A percentile compares a stretch with the other conserved stretches of the same genome.
Conservation (phyloP, 1,140 invertebrate genomes). For the Dolichoris vasculosae region DNA sequence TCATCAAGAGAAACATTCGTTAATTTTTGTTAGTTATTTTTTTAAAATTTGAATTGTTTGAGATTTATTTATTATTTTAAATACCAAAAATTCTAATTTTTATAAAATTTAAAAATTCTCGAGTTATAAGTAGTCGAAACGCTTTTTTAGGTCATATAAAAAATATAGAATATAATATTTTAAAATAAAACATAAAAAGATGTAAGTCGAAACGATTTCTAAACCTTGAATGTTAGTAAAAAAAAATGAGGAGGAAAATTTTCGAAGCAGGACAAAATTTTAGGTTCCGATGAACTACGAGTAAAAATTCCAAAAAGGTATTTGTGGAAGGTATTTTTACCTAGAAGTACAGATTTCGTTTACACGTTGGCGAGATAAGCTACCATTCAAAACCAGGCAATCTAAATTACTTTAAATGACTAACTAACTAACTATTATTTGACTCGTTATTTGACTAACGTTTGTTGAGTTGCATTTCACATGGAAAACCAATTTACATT, state of each 20-base stretch:
- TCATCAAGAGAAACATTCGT: no score
- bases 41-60: no score
- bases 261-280: not conserved
- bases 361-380: not conserved
- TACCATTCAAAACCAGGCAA: not conserved
- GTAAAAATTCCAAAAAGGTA: constrained; percentile 11
- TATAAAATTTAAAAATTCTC: no score
- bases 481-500: no score
- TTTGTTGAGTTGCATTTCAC: no score
- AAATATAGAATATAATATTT: not conserved
- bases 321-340: constrained; percentile 13
- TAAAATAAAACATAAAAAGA: not conserved
- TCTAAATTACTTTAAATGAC: not conserved
- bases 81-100: no score
- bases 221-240: not conserved
- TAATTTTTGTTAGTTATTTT: no score
- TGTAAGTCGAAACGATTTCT: not conserved
- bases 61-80: no score
- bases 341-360: not conserved
- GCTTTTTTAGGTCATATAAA: no score
- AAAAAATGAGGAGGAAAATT: not conserved
- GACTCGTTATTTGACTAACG: no score
- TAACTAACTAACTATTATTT: not conserved
- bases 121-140: no score
- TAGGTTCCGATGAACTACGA: not conserved